These are phyloP conservation scores for Uropetala carovei DNA, from an alignment of 2,888 invertebrate genomes.

Conservation along the genomic window DNA sequence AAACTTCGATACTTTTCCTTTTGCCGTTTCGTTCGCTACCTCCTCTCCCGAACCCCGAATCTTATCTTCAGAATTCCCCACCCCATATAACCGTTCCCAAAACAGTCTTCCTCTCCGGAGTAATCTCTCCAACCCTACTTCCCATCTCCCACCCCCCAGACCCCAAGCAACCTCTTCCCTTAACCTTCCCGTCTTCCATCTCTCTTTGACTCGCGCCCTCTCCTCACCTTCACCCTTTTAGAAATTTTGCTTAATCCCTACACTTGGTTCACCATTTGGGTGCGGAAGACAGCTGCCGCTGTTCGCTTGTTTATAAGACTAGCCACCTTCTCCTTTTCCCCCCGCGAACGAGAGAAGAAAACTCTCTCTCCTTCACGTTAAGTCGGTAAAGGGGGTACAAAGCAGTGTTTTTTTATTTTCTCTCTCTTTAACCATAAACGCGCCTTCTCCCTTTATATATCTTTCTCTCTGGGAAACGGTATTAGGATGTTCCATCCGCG, in stretches of 20 bases:
- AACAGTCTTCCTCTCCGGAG: constrained; percentile 49
- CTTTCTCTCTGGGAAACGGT: constrained; percentile 24
- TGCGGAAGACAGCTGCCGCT: constrained; percentile 48
- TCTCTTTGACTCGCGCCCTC: not conserved
- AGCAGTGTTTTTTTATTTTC: not conserved
- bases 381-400: constrained; percentile 36
- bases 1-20: constrained; percentile 63
- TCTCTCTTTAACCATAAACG: not conserved
- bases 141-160: not conserved
- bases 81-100: not conserved
- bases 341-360: constrained; percentile 41
- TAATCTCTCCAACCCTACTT: constrained; percentile 17
- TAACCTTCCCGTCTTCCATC: not conserved
- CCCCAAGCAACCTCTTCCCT: not conserved
- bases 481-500: constrained; percentile 43
- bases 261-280: constrained; percentile 11
- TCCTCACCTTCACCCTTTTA: constrained; percentile 50
- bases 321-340: not conserved
- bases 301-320: constrained; percentile 56
- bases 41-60: not conserved
- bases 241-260: constrained; percentile 44
- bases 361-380: not conserved
- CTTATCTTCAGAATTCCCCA: not conserved
- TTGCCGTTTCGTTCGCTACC: constrained; percentile 5
- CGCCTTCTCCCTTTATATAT: not conserved